A percentile compares a stretch with the other conserved stretches of the same genome.
Evolutionary conservation across 2,888 invertebrate genomes (phyloP).

Genomic region (Sturmia bella): DNA sequence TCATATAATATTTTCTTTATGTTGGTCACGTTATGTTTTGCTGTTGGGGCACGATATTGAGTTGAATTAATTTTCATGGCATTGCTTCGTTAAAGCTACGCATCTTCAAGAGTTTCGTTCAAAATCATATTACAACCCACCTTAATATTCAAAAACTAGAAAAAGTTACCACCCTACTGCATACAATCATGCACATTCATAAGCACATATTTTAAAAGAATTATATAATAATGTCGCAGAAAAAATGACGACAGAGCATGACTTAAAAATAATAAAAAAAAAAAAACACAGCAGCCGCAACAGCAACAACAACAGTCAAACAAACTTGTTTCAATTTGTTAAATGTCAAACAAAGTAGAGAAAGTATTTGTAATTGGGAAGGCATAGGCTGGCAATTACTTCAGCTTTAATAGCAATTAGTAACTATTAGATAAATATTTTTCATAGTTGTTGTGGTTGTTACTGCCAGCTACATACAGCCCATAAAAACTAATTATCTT

Average conservation of each 20-base stretch:
- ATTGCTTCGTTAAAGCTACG: too few relatives aligned
- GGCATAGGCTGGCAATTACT: constrained; percentile 62
- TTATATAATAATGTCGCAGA: constrained; percentile 43
- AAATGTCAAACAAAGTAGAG: constrained; percentile 52
- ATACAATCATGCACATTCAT: background rate
- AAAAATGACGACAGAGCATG: constrained; percentile 49
- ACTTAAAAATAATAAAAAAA: background rate
- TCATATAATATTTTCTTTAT: too few relatives aligned
- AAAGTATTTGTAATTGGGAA: constrained; percentile 53
- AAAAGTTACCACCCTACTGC: background rate
- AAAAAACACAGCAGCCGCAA: constrained; percentile 2
- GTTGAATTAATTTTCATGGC: too few relatives aligned
- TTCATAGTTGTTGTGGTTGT: constrained; percentile 46
- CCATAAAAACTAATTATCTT: background rate
- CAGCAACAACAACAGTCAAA: background rate
- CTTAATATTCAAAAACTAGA: too few relatives aligned
- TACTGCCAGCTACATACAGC: too few relatives aligned
- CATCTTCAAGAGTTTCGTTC: too few relatives aligned
- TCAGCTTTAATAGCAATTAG: constrained; percentile 65
- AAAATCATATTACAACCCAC: too few relatives aligned
- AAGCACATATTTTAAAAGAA: constrained; percentile 37
- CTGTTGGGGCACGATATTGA: too few relatives aligned
- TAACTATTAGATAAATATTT: constrained; percentile 65
- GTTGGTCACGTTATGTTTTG: too few relatives aligned
- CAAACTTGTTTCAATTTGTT: constrained; percentile 34